Evolutionary conservation across 2,888 invertebrate genomes (phyloP).

Genomic region (Ormyrus nitidulus): DNA sequence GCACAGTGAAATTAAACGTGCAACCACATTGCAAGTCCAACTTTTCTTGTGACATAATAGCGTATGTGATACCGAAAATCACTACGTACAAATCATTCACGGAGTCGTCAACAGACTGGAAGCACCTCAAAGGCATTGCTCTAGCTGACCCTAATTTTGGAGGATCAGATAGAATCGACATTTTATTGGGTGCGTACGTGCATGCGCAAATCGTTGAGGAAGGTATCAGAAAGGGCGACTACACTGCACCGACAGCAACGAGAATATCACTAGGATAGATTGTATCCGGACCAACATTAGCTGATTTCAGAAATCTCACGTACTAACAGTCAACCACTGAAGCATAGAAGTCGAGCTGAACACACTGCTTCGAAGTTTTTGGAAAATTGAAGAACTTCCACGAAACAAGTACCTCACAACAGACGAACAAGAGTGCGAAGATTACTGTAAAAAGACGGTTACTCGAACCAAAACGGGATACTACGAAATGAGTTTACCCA

Average conservation of each 20-base stretch:
- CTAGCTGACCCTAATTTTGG: slow-evolving; percentile 4
- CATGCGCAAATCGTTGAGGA: slow-evolving; percentile 15
- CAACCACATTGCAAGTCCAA: background rate
- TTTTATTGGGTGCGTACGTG: background rate
- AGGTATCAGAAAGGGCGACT: background rate
- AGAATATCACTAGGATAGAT: background rate
- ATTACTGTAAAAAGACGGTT: background rate
- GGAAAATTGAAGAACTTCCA: slow-evolving; percentile 8
- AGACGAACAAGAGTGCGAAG: slow-evolving; percentile 6
- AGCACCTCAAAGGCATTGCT: slow-evolving; percentile 17
- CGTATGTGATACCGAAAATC: slow-evolving; percentile 40
- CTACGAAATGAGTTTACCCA: slow-evolving; percentile 6
- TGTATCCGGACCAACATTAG: background rate
- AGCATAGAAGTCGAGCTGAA: background rate
- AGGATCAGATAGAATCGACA: background rate
- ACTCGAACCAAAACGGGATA: background rate
- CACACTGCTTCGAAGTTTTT: background rate
- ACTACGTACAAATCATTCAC: slow-evolving; percentile 25
- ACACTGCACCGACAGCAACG: background rate
- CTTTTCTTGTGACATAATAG: slow-evolving; percentile 5
- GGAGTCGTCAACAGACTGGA: background rate
- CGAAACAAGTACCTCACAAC: background rate
- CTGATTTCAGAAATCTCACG: too few relatives aligned
- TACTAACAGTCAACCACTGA: too few relatives aligned
- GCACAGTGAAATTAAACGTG: background rate